Base-by-base conservation (phyloP, 2,888 invertebrate genomes). In the Autographa pulchrina region DNA sequence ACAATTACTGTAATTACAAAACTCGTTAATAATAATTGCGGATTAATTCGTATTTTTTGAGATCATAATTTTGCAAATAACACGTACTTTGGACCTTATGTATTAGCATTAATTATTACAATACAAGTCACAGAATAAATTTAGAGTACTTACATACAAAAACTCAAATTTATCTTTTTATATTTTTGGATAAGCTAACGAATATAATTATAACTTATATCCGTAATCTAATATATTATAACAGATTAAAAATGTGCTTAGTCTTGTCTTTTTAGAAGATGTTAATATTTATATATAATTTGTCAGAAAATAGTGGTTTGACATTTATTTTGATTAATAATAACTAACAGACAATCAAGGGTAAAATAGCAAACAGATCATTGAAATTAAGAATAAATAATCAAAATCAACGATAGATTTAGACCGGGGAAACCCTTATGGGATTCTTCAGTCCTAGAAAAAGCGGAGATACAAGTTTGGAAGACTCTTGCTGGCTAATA, bases 251-350 rank as follows among this genome's bases (percentile, higher is more conserved):
- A 77, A 62, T 68, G 14, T 59, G 25, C 60, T 3, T 18, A 68
- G 0, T 65, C 14, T 59, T 25, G 41, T n/a, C 60, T 61, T 60
- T 25, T 60, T 14, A 31, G n/a, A 43, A 72, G 9, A 43, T 16
- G 31, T 9, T 31, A 16, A 59, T 48, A 62, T 65, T 38, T 54
- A 73, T 9, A 48, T 14, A 56, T 38, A 58, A 56, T 41, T 62
- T 65, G 54, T 65, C 64, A 38, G 58, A 72, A 77, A 66, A 74
- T 74, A 74, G 38, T 52, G 35, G 25, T 78, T 66, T 77, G 78
- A 69, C 74, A 74, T 76, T 76, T 52, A 66, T 66, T 78, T 52
- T 35, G 16, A 8, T 54, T 56, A 56, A 13, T 20, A 56, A 25
- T 18, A 20, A 18, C 1, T 65, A 41, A 18, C 62, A 63, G 5